These are phyloP conservation scores for Oryzias javanicus DNA, from an alignment of 2,113 vertebrate species.

Conservation along the genomic window DNA sequence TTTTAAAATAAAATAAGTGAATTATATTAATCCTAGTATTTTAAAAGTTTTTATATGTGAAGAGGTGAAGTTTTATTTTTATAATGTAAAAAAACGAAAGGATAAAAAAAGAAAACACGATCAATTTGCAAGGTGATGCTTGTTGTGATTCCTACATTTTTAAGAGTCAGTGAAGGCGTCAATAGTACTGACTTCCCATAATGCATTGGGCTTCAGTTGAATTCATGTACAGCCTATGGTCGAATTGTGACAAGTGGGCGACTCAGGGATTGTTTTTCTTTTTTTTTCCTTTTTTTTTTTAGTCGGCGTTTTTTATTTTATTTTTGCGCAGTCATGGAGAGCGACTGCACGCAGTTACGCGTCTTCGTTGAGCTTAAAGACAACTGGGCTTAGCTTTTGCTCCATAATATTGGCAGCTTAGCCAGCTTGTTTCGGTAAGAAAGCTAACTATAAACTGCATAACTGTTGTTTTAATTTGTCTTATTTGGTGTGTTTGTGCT, in stretches of 20 bases:
- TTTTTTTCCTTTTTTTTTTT: background rate
- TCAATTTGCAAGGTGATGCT: too few relatives aligned
- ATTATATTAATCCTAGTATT: too few relatives aligned
- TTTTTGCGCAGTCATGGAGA: conserved; percentile 8
- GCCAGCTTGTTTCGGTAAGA: conserved; percentile 42
- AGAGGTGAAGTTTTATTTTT: too few relatives aligned
- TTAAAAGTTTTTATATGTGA: too few relatives aligned
- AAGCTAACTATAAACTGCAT: conserved; percentile 16
- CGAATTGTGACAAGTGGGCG: background rate
- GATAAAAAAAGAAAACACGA: too few relatives aligned
- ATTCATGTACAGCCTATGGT: background rate
- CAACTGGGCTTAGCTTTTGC: background rate
- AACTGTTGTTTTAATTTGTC: too few relatives aligned
- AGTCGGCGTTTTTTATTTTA: background rate
- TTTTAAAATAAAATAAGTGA: too few relatives aligned
- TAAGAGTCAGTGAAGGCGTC: background rate
- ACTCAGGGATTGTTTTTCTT: background rate
- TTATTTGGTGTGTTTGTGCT: background rate
- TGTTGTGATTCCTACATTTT: background rate
- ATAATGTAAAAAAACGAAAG: too few relatives aligned
- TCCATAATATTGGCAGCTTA: conserved; percentile 10
- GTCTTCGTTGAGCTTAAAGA: background rate
- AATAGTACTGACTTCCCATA: conserved; percentile 28
- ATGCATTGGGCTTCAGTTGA: conserved; percentile 35
- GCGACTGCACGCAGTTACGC: conserved; percentile 8